Evolutionary conservation across 2,888 invertebrate genomes (phyloP), one percentile per base, ranked within the genome.

Genomic region (Rhyacophila evoluta): DNA sequence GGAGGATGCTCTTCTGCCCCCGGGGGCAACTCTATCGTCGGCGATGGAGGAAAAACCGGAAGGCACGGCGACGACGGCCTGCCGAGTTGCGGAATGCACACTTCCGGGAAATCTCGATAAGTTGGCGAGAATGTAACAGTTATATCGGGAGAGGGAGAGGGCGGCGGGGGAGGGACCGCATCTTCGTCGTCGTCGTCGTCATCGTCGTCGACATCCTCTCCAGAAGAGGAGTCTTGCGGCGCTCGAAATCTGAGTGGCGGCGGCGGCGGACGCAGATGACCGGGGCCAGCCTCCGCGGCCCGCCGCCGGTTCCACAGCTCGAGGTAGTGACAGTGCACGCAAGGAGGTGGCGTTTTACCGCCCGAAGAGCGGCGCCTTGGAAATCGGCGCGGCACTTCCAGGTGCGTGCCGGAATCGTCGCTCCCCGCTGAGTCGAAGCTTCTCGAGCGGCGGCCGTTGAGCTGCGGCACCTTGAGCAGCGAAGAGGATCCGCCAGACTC

Each of bases 351-450:
- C 73, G 92, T 91, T 83, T 93, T 92, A 41, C 92, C 90, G 83
- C 93, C 91, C 83, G 93, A 92, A 41, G 91, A 93, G 81, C 92
- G 91, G 55, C 92, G 90, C 38, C 91, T 89, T 78, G 92, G 93
- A 86, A 92, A 92, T 71, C 93, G 89, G 6, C 93, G 90, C 6
- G 93, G 91, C 81, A 93, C 92, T 86, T 93, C 90, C 27, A 91
- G 84, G 77, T 87, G 88, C 5, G 87, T 85, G 76, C 92, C 92
- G n/a, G 93, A 92, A 85, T 93, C 93, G 82, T 92, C 92, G 83
- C 92, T 92, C 83, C 93, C 94, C 79, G 92, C 93, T 29, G 94
- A 94, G 86, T 96, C 96, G 85, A 96, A 94, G 84, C 95, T 95
- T 83, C 93, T 93, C 81, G 95, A 95, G 70, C 95, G 91, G 76